Evolutionary conservation across 2,113 vertebrate genomes (phyloP), one percentile per base, ranked within the genome.

Genomic region (Alethe diademata): DNA sequence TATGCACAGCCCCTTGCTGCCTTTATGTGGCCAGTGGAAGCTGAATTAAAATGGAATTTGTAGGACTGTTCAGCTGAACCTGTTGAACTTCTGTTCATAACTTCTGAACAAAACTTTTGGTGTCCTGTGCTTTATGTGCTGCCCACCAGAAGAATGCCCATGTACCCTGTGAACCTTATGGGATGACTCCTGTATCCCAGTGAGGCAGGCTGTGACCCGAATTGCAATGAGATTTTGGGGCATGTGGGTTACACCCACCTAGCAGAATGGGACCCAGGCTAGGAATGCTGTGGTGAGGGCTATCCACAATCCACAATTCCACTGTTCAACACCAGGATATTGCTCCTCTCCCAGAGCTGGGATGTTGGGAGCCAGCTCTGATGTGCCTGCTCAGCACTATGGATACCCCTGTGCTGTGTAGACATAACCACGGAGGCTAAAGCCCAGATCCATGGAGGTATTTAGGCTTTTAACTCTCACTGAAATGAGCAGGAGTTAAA

Each of bases 401-500:
- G 64, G 72, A 51, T 78, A 67, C 83, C 50, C 82, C 47, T 0
- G 43, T 89, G 86, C 93, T 91, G 83, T 35, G 48, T 61, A 89
- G 95, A 65, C 73, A 87, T 48, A 93, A 89, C 91, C 94, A 86
- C 72, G 36, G 88, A 78, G 78, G 60, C 87, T 95, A 73, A 95
- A 82, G 33, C 78, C 71, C 66, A 82, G 78, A 87, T 87, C 71
- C 91, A 79, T 66, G 1, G 42, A 82, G 54, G 90, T 92, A 94
- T 95, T 97, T 82, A 96, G 74, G 95, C 94, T 94, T 95, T 94
- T 95, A 96, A 95, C 94, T 95, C 93, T 95, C 92, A 83, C 80
- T 91, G 84, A 90, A 95, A 85, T n/a, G 92, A 95, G 88, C 82
- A 89, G 86, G 96, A 97, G 96, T 95, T 96, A 97, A 97, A 97